Conservation (phyloP, 1,140 invertebrate species). For the Drosophila elegans region DNA sequence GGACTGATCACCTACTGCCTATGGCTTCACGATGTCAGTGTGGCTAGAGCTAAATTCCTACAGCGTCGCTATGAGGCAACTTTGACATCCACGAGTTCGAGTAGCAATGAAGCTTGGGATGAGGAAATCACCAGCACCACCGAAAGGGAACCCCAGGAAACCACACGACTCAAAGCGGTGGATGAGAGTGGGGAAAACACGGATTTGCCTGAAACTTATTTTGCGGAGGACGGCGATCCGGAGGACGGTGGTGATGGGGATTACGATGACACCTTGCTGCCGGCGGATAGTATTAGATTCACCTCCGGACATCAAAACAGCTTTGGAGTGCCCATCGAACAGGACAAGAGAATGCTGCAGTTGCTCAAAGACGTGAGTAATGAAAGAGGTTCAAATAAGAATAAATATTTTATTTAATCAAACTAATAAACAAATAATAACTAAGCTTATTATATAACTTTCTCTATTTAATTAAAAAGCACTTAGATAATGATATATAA, state of each 20-base stretch:
- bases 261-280: slow-evolving; percentile 68
- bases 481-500: no score
- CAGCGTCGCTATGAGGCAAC: slow-evolving; percentile 69
- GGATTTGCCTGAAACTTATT: slow-evolving; percentile 11
- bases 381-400: neutral
- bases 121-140: slow-evolving; percentile 39
- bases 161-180: slow-evolving; percentile 61
- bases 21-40: slow-evolving; percentile 79
- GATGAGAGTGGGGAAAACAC: slow-evolving; percentile 41
- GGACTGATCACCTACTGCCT: slow-evolving; percentile 81
- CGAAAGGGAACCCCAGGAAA: slow-evolving; percentile 48
- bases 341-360: slow-evolving; percentile 85
- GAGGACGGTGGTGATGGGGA: slow-evolving; percentile 23
- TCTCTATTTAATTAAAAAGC: no score
- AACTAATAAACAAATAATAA: no score
- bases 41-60: slow-evolving; percentile 66
- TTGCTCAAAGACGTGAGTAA: slow-evolving; percentile 83
- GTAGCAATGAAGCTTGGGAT: slow-evolving; percentile 19
- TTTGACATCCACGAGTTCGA: slow-evolving; percentile 34
- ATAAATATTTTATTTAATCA: no score
- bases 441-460: no score
- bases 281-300: slow-evolving; percentile 85
- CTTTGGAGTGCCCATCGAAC: slow-evolving; percentile 87
- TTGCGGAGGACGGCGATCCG: slow-evolving; percentile 13
- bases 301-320: slow-evolving; percentile 87